Percentiles rank a stretch among this genome's conserved stretches.
phyloP scores from a whole-genome alignment of 2,888 invertebrate genomes.

The Schizotus pectinicornis region DNA sequence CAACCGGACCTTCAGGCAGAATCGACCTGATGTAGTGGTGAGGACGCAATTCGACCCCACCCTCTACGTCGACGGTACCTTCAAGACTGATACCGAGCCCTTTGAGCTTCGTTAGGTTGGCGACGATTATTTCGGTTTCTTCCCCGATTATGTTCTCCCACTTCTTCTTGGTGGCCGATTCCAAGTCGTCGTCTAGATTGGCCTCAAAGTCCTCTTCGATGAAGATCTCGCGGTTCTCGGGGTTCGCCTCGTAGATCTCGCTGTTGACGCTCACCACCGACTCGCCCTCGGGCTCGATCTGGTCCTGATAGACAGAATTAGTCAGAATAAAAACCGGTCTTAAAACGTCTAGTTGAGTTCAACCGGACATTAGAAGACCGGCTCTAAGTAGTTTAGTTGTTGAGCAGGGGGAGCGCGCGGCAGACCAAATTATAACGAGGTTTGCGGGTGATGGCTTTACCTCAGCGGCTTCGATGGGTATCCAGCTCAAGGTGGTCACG shows the following conservation, averaged over 20 bases:
- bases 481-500: conserved; percentile 83
- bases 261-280: conserved; percentile 83
- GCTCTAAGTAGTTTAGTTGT: too few relatives aligned
- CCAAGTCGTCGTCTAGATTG: conserved; percentile 58
- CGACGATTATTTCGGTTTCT: conserved; percentile 85
- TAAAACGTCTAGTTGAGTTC: too few relatives aligned
- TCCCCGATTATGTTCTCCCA: conserved; percentile 83
- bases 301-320: conserved; percentile 41
- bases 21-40: conserved; percentile 98
- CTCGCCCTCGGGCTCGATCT: conserved; percentile 80
- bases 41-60: conserved; percentile 95
- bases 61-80: conserved; percentile 98
- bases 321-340: too few relatives aligned
- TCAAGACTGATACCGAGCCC: conserved; percentile 95
- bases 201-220: conserved; percentile 58
- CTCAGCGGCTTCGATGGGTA: conserved; percentile 75
- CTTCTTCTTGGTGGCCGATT: conserved; percentile 76
- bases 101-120: conserved; percentile 89
- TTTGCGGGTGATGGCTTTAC: too few relatives aligned
- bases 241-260: conserved; percentile 66
- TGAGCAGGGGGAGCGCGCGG: too few relatives aligned
- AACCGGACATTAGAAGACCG: too few relatives aligned
- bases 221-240: conserved; percentile 55
- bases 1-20: conserved; percentile 95
- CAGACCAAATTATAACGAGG: too few relatives aligned